A percentile compares a stretch with the other conserved stretches of the same genome.
Conservation (phyloP, 92 coral and sea anemone species). For the Epizoanthus illoricatus region DNA sequence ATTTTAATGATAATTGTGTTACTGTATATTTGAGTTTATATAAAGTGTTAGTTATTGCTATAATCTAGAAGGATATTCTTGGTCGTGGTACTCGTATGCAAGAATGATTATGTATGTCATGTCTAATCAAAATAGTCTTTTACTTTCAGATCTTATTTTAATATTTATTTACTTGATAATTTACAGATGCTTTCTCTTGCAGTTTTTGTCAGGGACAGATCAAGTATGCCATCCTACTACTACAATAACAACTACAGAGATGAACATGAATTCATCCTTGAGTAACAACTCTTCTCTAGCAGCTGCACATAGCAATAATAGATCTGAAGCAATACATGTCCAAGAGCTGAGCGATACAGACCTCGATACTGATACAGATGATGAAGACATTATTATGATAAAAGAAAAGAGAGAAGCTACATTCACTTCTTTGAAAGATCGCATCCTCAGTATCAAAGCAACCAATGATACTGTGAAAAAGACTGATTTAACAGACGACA, state of each 20-base stretch:
- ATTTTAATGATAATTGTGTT: too few species aligned
- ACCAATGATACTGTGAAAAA: neutral
- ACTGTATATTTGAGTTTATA: too few species aligned
- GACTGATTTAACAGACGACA: slow-evolving; percentile 22
- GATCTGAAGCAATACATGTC: neutral
- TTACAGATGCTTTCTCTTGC: neutral
- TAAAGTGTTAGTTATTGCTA: too few species aligned
- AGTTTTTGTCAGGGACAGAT: slow-evolving; percentile 29
- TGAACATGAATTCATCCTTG: neutral
- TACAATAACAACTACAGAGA: neutral
- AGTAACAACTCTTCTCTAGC: neutral
- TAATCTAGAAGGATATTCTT: too few species aligned
- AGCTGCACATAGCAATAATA: neutral
- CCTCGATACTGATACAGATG: slow-evolving; percentile 32
- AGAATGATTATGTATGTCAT: too few species aligned
- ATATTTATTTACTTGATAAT: too few species aligned
- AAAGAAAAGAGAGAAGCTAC: slow-evolving; percentile 11
- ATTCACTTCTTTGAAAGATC: slow-evolving; percentile 35
- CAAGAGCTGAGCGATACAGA: slow-evolving; percentile 33
- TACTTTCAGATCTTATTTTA: too few species aligned
- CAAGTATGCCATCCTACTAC: neutral
- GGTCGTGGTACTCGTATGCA: too few species aligned
- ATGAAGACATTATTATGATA: slow-evolving; percentile 34
- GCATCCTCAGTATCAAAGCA: neutral
- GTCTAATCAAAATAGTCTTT: too few species aligned